Evolutionary conservation across 2,113 vertebrate genomes (phyloP).

Genomic region (Mustela nigripes): DNA sequence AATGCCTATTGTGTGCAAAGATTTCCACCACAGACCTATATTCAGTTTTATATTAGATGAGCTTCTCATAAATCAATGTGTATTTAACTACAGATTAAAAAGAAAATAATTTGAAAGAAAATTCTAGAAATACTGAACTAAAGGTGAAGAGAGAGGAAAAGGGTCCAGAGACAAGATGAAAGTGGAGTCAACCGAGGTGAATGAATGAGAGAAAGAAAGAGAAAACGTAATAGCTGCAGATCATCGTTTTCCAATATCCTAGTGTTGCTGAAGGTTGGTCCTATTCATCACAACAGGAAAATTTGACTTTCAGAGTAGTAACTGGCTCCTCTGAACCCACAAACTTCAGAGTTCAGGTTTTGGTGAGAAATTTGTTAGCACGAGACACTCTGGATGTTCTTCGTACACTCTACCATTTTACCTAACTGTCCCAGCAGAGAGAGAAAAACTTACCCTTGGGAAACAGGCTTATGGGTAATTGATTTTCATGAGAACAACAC

Average conservation of each 20-base stretch:
- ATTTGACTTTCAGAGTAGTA: conserved; percentile 8
- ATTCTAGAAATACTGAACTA: background rate
- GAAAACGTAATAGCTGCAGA: background rate
- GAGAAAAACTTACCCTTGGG: conserved; percentile 18
- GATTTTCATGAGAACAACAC: conserved; percentile 65
- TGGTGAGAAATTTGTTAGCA: conserved; percentile 30
- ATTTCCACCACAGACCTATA: background rate
- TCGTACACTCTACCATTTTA: conserved; percentile 47
- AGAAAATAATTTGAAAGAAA: conserved; percentile 13
- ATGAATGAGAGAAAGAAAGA: conserved; percentile 11
- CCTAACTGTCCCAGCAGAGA: conserved; percentile 46
- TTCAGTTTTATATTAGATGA: conserved; percentile 4
- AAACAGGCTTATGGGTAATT: conserved; percentile 62
- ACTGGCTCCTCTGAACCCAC: background rate
- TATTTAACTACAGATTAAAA: conserved; percentile 44
- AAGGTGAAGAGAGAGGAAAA: background rate
- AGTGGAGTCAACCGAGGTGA: background rate
- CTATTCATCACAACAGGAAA: background rate
- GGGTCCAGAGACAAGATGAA: background rate
- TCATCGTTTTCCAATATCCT: background rate
- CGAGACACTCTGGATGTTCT: background rate
- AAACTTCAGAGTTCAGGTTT: conserved; percentile 26
- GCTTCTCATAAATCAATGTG: background rate
- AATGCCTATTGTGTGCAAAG: background rate
- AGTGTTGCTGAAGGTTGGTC: background rate